Evolutionary conservation across 2,113 vertebrate genomes (phyloP), one percentile per base, ranked within the genome.

Genomic region (Sylvilagus bachmani): DNA sequence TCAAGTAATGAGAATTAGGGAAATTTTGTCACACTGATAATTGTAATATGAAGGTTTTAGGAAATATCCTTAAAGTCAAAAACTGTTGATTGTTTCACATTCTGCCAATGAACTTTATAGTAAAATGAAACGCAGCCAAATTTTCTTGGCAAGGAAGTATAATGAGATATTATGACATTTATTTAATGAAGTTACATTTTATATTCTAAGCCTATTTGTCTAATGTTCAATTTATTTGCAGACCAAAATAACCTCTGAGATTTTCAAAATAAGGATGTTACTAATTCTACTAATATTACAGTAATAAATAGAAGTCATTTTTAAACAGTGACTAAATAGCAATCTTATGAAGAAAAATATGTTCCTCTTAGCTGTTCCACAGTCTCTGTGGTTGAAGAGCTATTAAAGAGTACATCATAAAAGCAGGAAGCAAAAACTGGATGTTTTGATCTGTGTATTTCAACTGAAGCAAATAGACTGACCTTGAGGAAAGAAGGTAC

Each of bases 1-100:
- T 98, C 97, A 97, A 90, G 80, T 74, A 67, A 90, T 9, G 66
- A 84, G 33, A 11, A 86, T 87, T 97, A 97, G 77, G 66, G 55
- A 71, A 86, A 73, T 84, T 91, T 64, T 95, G 25, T 91, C 83
- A 89, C 11, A 90, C 0, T 96, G 62, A 90, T 92, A 96, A 66
- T 58, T 95, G 38, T 38, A 96, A 38, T 91, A 93, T 3, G 88
- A 95, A 93, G 16, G 4, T 81, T 87, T 92, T 53, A 88, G 5
- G 3, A 95, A 96, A 31, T 90, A 90, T 22, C 2, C 55, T 14
- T 66, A 86, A 95, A 95, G 51, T 78, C 0, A 89, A 85, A 93
- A 95, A n/a, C 7, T 95, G 38, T 3, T 88, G 61, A 94, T 61
- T 87, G 25, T 49, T 16, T 95, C 44, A 95, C 77, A 95, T 71